Percentiles rank a stretch among this genome's conserved stretches.
Evolutionary conservation across 2,797 vertebrate genomes (phyloP).

Genomic region (Helarctos malayanus): DNA sequence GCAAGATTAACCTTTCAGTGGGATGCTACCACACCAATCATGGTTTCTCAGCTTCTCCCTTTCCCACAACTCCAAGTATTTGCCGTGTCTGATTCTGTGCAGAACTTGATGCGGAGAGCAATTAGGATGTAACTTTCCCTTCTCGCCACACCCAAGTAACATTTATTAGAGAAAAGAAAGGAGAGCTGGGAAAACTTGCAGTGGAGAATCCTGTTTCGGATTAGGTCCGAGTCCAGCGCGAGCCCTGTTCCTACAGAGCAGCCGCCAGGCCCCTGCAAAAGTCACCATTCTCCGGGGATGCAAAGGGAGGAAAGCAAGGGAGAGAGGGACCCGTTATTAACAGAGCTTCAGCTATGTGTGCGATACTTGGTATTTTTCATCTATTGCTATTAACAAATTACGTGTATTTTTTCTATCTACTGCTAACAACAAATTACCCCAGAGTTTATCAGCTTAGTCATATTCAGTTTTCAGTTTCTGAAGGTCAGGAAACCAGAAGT

Average conservation of each 20-base stretch:
- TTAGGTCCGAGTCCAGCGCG: not conserved
- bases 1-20: not conserved
- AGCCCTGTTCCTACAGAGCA: not conserved
- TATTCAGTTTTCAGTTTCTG: not conserved
- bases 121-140: not conserved
- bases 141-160: constrained; percentile 9
- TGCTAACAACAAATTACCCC: not conserved
- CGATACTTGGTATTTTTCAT: not conserved
- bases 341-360: not conserved
- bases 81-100: not conserved
- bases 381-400: not conserved
- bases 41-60: not conserved
- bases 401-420: not conserved
- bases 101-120: not conserved
- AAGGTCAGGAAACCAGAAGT: not conserved
- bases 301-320: not conserved
- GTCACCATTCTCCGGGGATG: not conserved
- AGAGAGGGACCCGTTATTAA: not conserved
- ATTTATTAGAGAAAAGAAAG: not conserved
- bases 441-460: not conserved
- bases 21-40: not conserved
- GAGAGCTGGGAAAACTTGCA: not conserved
- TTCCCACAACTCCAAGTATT: not conserved
- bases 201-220: not conserved
- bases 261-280: not conserved